Base-by-base conservation (phyloP, 2,888 invertebrate species). In the Drosophila phalerata region DNA sequence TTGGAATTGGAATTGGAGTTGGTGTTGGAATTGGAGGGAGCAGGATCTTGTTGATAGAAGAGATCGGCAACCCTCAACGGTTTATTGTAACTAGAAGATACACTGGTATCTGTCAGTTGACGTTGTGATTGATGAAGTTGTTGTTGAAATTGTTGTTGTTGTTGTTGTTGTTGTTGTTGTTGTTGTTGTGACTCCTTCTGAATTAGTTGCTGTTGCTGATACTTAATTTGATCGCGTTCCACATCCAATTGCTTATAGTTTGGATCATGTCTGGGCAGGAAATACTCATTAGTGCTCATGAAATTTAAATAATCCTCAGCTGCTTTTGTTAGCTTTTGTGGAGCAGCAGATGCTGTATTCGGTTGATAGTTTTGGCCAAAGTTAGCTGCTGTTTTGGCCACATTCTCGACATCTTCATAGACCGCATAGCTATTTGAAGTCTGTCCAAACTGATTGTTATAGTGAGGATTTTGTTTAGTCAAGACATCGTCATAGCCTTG, bases 211-310 rank as follows among this genome's bases (percentile, higher is more conserved):
- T 83, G 80, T 11, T 86, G 80, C n/a, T 80, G 76, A 13, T 43
- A 69, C 22, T 57, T 76, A 0, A 67, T 30, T 25, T 81, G 75
- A 67, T 90, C 89, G 3, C 77, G 80, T 11, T 89, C 88, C 15
- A 73, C 77, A 60, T 92, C 92, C 30, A 90, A 47, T 43, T 81
- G 77, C 38, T 85, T 90, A 62, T 91, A 92, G 67, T 92, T 91
- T 15, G 92, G 92, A 42, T 92, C 90, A 15, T 77, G 81, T 53
- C 89, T 90, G 2, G 92, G 92, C 66, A 92, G 56, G 62, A 92
- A 92, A 64, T 92, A 92, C 11, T 91, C 91, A 38, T 90, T 91
- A 25, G 89, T 90, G 69, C 90, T 88, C 92, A 92, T 92, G 57
- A 92, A 92, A 40, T 90, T 85, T 37, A 92, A 74, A 73, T 92